phyloP scores from a whole-genome alignment of 1,140 invertebrate species.

The Dendrolimus kikuchii region DNA sequence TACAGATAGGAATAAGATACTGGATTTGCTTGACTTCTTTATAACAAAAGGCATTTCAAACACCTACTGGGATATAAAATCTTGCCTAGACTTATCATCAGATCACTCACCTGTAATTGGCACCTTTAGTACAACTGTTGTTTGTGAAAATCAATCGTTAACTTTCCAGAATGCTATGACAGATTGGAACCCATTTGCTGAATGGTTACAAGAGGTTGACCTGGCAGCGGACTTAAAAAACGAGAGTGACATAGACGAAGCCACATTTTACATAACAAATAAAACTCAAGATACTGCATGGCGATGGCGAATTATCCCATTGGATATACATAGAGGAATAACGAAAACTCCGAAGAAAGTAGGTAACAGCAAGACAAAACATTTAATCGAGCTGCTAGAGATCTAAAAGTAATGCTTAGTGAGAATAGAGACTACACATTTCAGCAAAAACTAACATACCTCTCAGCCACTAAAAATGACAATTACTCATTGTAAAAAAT shows the following conservation, averaged over 20 bases:
- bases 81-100: slow-evolving; percentile 5
- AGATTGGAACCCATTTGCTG: slow-evolving; percentile 14
- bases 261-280: slow-evolving; percentile 20
- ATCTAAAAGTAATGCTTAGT: slow-evolving; percentile 14
- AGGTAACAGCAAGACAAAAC: slow-evolving; percentile 15
- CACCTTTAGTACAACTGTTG: slow-evolving; percentile 1
- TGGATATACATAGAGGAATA: too few species aligned
- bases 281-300: too few species aligned
- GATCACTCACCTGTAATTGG: slow-evolving; percentile 8
- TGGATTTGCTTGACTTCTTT: slow-evolving; percentile 32
- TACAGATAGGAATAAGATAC: slow-evolving; percentile 30
- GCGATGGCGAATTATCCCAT: too few species aligned
- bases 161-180: slow-evolving; percentile 14
- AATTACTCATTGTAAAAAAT: slow-evolving; percentile 24
- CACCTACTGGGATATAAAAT: slow-evolving; percentile 1
- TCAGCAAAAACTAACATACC: slow-evolving; percentile 9
- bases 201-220: slow-evolving; percentile 8
- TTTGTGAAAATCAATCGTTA: neutral
- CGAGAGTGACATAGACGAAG: slow-evolving; percentile 14
- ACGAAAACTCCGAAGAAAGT: too few species aligned
- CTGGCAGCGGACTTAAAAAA: slow-evolving; percentile 13
- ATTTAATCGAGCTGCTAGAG: slow-evolving; percentile 9
- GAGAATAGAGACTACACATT: slow-evolving; percentile 9
- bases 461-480: slow-evolving; percentile 10
- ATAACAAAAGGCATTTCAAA: slow-evolving; percentile 3